Conservation (phyloP, 2,113 vertebrate genomes). For the Seriola rivoliana region DNA sequence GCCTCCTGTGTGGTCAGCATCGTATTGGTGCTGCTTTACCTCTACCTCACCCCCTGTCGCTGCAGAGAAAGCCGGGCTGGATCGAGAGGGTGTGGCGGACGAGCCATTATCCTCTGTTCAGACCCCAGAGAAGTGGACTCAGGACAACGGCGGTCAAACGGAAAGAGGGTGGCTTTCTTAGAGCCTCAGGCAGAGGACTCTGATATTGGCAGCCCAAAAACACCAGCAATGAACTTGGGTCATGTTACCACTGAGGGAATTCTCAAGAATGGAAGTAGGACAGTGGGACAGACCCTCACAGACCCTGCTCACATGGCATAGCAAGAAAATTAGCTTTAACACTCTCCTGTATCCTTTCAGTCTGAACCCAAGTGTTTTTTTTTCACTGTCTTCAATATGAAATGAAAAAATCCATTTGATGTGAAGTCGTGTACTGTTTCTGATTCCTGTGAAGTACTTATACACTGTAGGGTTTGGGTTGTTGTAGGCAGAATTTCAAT, state of each 20-base stretch:
- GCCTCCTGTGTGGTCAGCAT: slow-evolving; percentile 91
- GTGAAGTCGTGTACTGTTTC: slow-evolving; percentile 39
- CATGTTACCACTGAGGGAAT: slow-evolving; percentile 85
- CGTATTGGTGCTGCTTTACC: slow-evolving; percentile 89
- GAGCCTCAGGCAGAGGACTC: slow-evolving; percentile 84
- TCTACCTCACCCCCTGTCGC: slow-evolving; percentile 89
- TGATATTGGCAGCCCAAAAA: slow-evolving; percentile 81
- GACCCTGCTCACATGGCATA: slow-evolving; percentile 60
- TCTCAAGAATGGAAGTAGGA: slow-evolving; percentile 86
- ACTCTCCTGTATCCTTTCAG: slow-evolving; percentile 3
- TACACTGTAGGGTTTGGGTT: slow-evolving; percentile 13
- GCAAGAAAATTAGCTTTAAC: slow-evolving; percentile 20
- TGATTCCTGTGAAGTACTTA: slow-evolving; percentile 52
- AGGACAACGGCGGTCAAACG: slow-evolving; percentile 81
- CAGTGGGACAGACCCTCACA: slow-evolving; percentile 77
- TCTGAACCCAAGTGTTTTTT: slow-evolving; percentile 32
- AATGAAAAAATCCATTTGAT: slow-evolving; percentile 39
- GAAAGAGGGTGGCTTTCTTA: slow-evolving; percentile 90
- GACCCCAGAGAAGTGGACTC: slow-evolving; percentile 76
- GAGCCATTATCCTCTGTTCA: slow-evolving; percentile 71
- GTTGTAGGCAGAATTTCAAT: slow-evolving; percentile 56
- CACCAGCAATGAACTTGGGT: slow-evolving; percentile 79
- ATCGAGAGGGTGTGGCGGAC: slow-evolving; percentile 63
- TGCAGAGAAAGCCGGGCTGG: slow-evolving; percentile 77
- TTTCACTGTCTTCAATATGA: slow-evolving; percentile 36